These are phyloP conservation scores for Archips crataeganus DNA, from an alignment of 2,888 invertebrate genomes.

Conservation along the genomic window DNA sequence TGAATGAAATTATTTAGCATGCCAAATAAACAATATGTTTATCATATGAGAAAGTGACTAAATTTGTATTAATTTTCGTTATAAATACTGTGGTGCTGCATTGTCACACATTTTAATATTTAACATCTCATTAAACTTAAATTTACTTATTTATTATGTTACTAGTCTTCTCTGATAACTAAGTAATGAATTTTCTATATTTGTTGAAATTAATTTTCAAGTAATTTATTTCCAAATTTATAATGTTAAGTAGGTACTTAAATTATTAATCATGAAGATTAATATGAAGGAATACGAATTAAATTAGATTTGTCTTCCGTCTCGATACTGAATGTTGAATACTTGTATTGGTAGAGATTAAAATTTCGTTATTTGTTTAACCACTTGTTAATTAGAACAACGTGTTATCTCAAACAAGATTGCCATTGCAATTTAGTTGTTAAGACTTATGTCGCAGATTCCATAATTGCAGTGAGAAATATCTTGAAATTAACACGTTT, in stretches of 20 bases:
- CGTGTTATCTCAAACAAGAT: no score
- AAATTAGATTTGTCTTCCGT: slow-evolving; percentile 39
- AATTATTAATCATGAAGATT: slow-evolving; percentile 1
- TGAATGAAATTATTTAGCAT: not conserved
- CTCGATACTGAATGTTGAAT: slow-evolving; percentile 29
- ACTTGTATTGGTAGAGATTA: slow-evolving; percentile 15
- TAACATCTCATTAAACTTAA: slow-evolving; percentile 9
- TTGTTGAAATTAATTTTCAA: slow-evolving; percentile 7
- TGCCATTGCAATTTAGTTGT: no score
- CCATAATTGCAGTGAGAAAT: no score
- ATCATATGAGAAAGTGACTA: not conserved
- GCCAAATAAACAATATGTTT: not conserved
- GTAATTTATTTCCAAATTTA: slow-evolving; percentile 20
- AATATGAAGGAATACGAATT: slow-evolving; percentile 12
- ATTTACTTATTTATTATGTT: slow-evolving; percentile 7
- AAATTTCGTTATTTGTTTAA: not conserved
- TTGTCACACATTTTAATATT: slow-evolving; percentile 25
- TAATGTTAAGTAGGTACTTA: slow-evolving; percentile 30
- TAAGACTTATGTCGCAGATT: no score
- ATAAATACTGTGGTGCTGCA: slow-evolving; percentile 29
- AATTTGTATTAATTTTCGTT: not conserved
- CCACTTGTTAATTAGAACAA: no score
- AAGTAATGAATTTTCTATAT: slow-evolving; percentile 3
- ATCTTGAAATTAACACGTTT: no score
- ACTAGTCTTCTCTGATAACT: slow-evolving; percentile 15